phyloP scores from a whole-genome alignment of 2,797 vertebrate species.

The Crenuchus spilurus region DNA sequence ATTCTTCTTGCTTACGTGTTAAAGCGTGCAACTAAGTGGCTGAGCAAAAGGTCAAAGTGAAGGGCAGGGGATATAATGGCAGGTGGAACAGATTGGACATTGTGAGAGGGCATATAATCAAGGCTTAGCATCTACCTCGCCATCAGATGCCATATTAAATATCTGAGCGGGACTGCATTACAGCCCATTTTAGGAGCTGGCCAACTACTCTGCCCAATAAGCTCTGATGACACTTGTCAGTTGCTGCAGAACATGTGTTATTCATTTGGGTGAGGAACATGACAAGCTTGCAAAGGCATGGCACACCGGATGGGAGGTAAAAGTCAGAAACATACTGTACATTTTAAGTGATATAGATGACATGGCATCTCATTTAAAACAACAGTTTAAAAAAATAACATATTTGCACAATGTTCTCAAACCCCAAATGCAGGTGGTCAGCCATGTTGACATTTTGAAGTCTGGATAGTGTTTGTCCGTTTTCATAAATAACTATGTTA shows the following conservation, averaged over 20 bases:
- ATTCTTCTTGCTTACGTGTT: conserved; percentile 31
- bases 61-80: conserved; percentile 37
- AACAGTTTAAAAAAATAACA: neutral
- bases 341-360: conserved; percentile 26
- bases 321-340: conserved; percentile 25
- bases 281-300: conserved; percentile 6
- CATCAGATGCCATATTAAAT: conserved; percentile 40
- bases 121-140: conserved; percentile 34
- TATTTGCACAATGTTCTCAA: neutral
- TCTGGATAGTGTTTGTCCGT: no score
- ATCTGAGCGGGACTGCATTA: conserved; percentile 14
- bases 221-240: conserved; percentile 23
- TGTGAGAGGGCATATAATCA: conserved; percentile 48
- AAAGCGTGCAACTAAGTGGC: conserved; percentile 11
- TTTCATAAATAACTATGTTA: no score
- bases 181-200: neutral
- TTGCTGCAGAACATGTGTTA: conserved; percentile 43
- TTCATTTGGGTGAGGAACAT: conserved; percentile 38
- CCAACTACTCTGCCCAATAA: neutral
- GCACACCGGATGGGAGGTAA: conserved; percentile 8
- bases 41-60: conserved; percentile 45
- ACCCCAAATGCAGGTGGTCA: no score
- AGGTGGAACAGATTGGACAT: conserved; percentile 55
- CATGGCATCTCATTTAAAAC: neutral
- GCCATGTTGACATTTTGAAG: no score